These are phyloP conservation scores for Eretmodus cyanostictus DNA, from an alignment of 2,113 vertebrate species.

Conservation along the genomic window DNA sequence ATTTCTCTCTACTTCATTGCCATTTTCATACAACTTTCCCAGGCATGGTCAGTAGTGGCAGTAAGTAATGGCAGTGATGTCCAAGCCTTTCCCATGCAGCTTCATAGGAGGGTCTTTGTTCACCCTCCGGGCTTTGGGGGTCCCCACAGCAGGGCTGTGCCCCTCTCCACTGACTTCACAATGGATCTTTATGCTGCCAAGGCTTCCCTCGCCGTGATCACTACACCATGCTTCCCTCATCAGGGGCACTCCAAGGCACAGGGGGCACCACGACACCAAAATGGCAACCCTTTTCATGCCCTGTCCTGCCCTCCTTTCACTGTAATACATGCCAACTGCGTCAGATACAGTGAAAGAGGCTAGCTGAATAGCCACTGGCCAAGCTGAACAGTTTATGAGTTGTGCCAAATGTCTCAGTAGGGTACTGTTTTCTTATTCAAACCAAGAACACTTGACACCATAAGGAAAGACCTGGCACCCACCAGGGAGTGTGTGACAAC, in stretches of 20 bases:
- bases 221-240: conserved; percentile 46
- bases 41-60: conserved; percentile 35
- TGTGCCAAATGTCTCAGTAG: conserved; percentile 45
- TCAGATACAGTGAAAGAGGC: conserved; percentile 27
- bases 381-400: conserved; percentile 21
- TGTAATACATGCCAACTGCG: conserved; percentile 19
- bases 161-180: conserved; percentile 60
- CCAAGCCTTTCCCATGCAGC: conserved; percentile 62
- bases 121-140: conserved; percentile 57
- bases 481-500: conserved; percentile 34
- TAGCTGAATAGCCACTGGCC: conserved; percentile 20
- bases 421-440: conserved; percentile 44
- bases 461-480: conserved; percentile 11
- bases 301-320: conserved; percentile 1
- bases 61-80: conserved; percentile 27
- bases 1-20: neutral
- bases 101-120: conserved; percentile 72
- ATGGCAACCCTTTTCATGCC: conserved; percentile 34
- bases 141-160: conserved; percentile 60
- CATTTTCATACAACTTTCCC: conserved; percentile 40
- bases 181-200: conserved; percentile 70
- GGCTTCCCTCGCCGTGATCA: neutral
- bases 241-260: conserved; percentile 47
- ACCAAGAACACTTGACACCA: conserved; percentile 43
- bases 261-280: conserved; percentile 42